Base-by-base conservation (phyloP, 2,113 vertebrate genomes). In the Corythornis cristatus region DNA sequence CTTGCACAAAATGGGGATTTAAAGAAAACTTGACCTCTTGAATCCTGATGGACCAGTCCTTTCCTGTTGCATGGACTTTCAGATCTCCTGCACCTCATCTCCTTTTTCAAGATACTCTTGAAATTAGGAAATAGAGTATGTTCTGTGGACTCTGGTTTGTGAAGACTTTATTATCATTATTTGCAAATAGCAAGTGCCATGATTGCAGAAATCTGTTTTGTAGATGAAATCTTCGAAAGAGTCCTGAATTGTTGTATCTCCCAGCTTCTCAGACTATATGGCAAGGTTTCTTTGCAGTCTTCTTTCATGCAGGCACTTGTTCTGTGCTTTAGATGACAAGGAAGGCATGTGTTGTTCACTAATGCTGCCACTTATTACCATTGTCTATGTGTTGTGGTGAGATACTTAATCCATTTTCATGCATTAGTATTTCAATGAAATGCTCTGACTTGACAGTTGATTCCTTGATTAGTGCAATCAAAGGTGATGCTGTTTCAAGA, bases 391-490 rank as follows among this genome's bases (percentile, higher is more conserved):
- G 50, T 68, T 88, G 93, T 65, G 86, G 74, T 94, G 17, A 17
- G 89, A 95, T 83, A 73, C 66, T 93, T 95, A 95, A 61, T 96
- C 95, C 78, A 14, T 91, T 80, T 97, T 95, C 94, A 89, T 65
- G 57, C 15, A 66, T 66, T 67, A 80, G 72, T 88, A 65, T 58
- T 94, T 88, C 89, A 61, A 28, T 89, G 93, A 90, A 87, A 90
- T 56, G 67, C 88, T 71, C 80, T 87, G 82, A 72, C 40, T 60
- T 90, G 90, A 88, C 70, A 86, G 83, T 48, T 21, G 83, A 89
- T 85, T 78, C 66, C 80, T 94, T 80, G 90, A 82, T 72, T 76
- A 48, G 23, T 71, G 86, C 74, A 82, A 29, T 90, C 81, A 83
- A 37, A 96, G 65, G 88, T 54, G 31, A 40, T 91, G 73, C 86